phyloP scores from a whole-genome alignment of 92 coral and sea anemone species.

The Porites cylindrica region DNA sequence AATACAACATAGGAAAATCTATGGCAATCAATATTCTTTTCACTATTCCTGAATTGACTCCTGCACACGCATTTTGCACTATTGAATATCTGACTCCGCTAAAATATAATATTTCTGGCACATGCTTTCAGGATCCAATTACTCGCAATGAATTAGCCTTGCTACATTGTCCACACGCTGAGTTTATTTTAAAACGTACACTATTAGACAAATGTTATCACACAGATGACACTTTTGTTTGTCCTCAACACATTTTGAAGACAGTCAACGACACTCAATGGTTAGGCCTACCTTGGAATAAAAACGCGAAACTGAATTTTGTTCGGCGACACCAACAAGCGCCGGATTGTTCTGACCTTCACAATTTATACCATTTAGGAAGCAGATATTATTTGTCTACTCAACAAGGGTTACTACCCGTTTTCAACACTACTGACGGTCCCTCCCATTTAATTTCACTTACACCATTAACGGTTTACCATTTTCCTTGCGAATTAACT shows the following conservation, averaged over 20 bases:
- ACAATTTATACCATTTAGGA: constrained; percentile 52
- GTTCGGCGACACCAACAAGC: constrained; percentile 34
- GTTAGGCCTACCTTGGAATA: constrained; percentile 65
- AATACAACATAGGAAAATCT: constrained; percentile 16
- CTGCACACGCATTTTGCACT: constrained; percentile 1
- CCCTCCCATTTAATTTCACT: constrained; percentile 2
- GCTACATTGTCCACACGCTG: constrained; percentile 31
- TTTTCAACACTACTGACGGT: background rate
- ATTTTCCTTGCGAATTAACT: constrained; percentile 59
- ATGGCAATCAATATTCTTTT: constrained; percentile 30
- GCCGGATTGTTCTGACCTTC: constrained; percentile 34
- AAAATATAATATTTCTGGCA: constrained; percentile 61
- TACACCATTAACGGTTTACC: constrained; percentile 47
- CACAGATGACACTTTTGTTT: constrained; percentile 23
- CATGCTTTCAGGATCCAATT: constrained; percentile 68
- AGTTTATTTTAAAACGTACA: background rate
- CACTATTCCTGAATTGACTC: constrained; percentile 39
- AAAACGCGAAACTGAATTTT: constrained; percentile 28
- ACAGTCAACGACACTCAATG: constrained; percentile 38
- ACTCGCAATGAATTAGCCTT: constrained; percentile 39
- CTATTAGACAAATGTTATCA: constrained; percentile 39
- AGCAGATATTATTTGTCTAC: constrained; percentile 51
- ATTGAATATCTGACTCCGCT: constrained; percentile 58
- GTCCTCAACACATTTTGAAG: constrained; percentile 39
- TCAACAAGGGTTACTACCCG: constrained; percentile 8